phyloP scores from a whole-genome alignment of 2,797 vertebrate genomes.

The Malacoraja senta region DNA sequence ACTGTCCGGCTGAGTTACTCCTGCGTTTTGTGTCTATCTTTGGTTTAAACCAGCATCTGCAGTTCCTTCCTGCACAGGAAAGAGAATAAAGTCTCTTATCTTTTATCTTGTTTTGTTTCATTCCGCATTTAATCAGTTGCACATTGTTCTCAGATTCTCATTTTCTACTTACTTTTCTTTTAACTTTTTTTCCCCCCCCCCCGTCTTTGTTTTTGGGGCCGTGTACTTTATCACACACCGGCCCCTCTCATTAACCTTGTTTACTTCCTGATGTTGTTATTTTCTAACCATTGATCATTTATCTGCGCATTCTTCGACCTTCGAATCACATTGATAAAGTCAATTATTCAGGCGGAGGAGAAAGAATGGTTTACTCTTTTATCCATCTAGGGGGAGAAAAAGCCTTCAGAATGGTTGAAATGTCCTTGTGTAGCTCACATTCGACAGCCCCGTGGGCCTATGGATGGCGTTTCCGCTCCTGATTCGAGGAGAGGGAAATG shows the following conservation, averaged over 20 bases:
- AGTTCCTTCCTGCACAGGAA: not conserved
- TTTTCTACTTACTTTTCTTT: not conserved
- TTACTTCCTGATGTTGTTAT: constrained; percentile 2
- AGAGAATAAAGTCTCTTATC: not conserved
- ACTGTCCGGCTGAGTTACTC: too few relatives aligned
- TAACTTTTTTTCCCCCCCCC: not conserved
- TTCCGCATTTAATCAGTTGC: not conserved
- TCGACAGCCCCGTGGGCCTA: too few relatives aligned
- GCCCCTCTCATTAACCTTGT: constrained; percentile 3
- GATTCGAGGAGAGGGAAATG: too few relatives aligned
- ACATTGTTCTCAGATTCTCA: not conserved
- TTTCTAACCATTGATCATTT: constrained; percentile 6
- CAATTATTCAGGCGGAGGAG: not conserved
- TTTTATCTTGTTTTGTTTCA: not conserved
- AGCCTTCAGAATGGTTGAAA: not conserved
- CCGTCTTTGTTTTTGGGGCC: not conserved
- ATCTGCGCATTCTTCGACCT: not conserved
- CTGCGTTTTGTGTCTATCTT: too few relatives aligned
- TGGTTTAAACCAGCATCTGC: too few relatives aligned
- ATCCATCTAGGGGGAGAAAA: not conserved
- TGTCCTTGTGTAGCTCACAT: not conserved
- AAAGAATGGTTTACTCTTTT: not conserved
- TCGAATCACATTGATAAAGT: constrained; percentile 4
- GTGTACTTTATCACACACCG: not conserved
- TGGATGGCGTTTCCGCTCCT: too few relatives aligned